phyloP scores from a whole-genome alignment of 2,888 invertebrate genomes.

The Yponomeuta plumbellus region DNA sequence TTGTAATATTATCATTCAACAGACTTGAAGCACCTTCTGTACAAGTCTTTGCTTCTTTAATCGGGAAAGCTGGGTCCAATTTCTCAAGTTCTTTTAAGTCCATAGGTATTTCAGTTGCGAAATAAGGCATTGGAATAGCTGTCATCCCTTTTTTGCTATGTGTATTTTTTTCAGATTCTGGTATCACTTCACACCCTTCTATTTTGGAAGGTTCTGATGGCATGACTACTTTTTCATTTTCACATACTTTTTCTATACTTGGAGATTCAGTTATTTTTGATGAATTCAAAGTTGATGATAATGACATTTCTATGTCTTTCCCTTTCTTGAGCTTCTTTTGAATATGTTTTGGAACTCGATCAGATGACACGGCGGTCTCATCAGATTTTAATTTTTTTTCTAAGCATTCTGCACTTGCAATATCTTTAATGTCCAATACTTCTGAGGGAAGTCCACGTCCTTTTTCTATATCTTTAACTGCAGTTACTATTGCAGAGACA shows the following conservation, averaged over 20 bases:
- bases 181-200: constrained; percentile 4
- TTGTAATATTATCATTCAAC: background rate
- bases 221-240: constrained; percentile 17
- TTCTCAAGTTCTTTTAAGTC: background rate
- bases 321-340: constrained; percentile 29
- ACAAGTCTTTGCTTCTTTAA: background rate
- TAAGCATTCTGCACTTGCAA: background rate
- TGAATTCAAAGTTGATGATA: background rate
- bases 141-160: background rate
- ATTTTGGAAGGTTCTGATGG: constrained; percentile 12
- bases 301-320: constrained; percentile 27
- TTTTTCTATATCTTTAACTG: background rate
- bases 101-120: background rate
- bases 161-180: background rate
- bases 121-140: background rate
- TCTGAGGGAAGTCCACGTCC: background rate
- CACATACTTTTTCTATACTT: background rate
- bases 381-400: background rate
- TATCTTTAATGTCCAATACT: background rate
- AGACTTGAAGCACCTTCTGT: background rate
- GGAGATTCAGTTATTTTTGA: no score
- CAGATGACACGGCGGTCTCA: background rate
- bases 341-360: constrained; percentile 16
- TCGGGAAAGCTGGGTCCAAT: background rate
- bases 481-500: background rate